Conservation (phyloP, 2,113 vertebrate genomes). For the Talpa occidentalis region DNA sequence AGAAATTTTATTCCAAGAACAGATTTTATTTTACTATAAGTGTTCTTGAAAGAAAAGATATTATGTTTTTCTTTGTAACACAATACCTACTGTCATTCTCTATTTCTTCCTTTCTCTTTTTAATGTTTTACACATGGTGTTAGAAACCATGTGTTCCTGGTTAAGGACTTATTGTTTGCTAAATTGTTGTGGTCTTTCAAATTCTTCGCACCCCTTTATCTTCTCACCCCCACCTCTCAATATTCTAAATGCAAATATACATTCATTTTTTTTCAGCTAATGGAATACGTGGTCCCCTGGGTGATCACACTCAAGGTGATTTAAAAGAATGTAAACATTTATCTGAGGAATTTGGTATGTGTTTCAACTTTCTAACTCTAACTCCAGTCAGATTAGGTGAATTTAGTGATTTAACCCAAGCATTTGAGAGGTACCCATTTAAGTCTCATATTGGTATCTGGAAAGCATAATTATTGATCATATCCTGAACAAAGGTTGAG, state of each 20-base stretch:
- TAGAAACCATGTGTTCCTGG: conserved; percentile 81
- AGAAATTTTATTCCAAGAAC: conserved; percentile 51
- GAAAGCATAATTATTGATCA: neutral
- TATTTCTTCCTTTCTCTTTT: conserved; percentile 45
- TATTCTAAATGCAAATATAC: conserved; percentile 6
- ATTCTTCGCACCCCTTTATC: conserved; percentile 75
- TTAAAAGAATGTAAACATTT: conserved; percentile 82
- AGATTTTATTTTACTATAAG: conserved; percentile 45
- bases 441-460: neutral
- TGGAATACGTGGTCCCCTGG: conserved; percentile 68
- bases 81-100: conserved; percentile 59
- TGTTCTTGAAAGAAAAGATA: conserved; percentile 46
- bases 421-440: neutral
- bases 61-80: conserved; percentile 50
- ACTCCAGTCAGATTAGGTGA: neutral
- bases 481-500: neutral
- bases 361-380: conserved; percentile 45
- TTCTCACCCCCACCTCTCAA: neutral
- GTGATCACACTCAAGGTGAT: conserved; percentile 77
- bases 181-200: conserved; percentile 83
- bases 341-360: conserved; percentile 63
- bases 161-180: conserved; percentile 84
- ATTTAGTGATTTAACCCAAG: neutral
- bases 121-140: conserved; percentile 72
- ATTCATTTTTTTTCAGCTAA: conserved; percentile 68